phyloP scores from a whole-genome alignment of 2,797 vertebrate genomes.

The Okamejei kenojei region DNA sequence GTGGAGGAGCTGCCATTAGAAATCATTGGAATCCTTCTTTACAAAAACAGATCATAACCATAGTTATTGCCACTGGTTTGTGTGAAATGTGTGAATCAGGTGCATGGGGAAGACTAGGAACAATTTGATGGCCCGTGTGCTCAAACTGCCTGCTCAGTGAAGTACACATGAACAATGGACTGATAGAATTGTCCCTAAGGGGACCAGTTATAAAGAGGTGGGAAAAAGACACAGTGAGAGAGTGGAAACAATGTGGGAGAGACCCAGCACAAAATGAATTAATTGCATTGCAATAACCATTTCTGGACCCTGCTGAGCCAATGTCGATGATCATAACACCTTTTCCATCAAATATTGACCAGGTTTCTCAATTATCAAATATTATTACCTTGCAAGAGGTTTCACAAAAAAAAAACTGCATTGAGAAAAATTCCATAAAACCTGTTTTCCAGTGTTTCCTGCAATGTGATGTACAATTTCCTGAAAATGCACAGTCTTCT shows the following conservation, averaged over 20 bases:
- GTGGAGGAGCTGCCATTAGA: neutral
- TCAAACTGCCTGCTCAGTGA: neutral
- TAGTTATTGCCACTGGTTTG: neutral
- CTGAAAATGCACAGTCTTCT: slow-evolving; percentile 18
- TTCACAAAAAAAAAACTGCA: neutral
- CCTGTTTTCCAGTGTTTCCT: neutral
- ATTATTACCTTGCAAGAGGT: neutral
- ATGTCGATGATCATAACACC: neutral
- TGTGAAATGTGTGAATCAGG: neutral
- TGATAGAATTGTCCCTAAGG: neutral
- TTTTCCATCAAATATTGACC: neutral
- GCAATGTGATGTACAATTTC: slow-evolving; percentile 9
- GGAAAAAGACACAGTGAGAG: too few relatives aligned
- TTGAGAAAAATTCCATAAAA: neutral
- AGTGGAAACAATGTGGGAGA: neutral
- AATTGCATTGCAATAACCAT: neutral
- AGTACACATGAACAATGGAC: neutral
- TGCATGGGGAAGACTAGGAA: neutral
- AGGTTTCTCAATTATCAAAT: neutral
- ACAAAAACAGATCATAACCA: neutral
- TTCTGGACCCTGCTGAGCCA: neutral
- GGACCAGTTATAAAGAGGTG: neutral
- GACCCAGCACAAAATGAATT: neutral
- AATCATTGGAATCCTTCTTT: neutral
- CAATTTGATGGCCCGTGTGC: neutral